Evolutionary conservation across 2,888 invertebrate genomes (phyloP), one percentile per base, ranked within the genome.

Genomic region (Luperina testacea): DNA sequence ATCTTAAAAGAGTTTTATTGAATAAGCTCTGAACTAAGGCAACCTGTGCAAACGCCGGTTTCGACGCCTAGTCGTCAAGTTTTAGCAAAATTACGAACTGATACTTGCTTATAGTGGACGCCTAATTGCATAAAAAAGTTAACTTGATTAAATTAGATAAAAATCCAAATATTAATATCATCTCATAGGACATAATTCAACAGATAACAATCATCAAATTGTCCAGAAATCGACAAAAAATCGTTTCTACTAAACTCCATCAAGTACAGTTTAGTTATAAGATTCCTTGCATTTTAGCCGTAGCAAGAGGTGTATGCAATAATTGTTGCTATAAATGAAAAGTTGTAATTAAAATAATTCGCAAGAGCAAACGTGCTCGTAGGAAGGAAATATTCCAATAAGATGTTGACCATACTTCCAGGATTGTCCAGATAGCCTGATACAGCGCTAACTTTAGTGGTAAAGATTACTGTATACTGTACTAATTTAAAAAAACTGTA

Each of bases 301-400:
- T 77, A 77, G 78, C 77, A 77, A 77, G 57, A 57, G 1, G 57
- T 65, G 8, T 57, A 32, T 27, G 20, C 15, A n/a, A 7, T 48
- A 11, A 17, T 57, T 17, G 20, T 59, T 77, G 48, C 77, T 32
- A 32, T 75, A 27, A 20, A 73, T 17, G 0, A 27, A 42, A 61
- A 11, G 24, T 38, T 38, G 11, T 38, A 32, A 17, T 4, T 32
- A 24, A 32, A 24, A 24, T 8, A 53, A 24, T 8, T 24, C 53
- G 24, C 57, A 24, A 57, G 57, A 24, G 24, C 57, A 57, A 57
- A 9, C 24, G 57, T 57, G 24, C 57, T 57, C 24, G 24, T 3
- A 9, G 9, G 24, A 24, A 24, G 57, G 51, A 51, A 51, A 51
- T 51, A 20, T 51, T 57, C 24, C 57, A 57, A 9, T 24, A 57